A percentile compares a stretch with the other conserved stretches of the same genome.
Conservation (phyloP, 2,797 vertebrate species). For the Rhabdomys pumilio region DNA sequence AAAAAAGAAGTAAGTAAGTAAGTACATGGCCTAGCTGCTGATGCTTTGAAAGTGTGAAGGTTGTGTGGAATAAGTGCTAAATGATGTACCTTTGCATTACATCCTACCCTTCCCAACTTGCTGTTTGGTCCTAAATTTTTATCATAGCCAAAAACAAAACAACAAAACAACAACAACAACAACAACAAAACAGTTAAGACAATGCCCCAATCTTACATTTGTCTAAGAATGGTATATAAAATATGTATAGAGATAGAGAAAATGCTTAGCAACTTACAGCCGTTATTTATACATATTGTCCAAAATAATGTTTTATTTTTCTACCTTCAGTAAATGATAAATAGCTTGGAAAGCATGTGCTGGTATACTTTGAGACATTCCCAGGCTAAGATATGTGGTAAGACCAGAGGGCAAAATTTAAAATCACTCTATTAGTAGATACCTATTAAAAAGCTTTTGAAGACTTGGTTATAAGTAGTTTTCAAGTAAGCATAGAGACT, state of each 20-base stretch:
- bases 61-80: not conserved
- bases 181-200: not conserved
- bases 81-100: not conserved
- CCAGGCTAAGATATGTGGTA: not conserved
- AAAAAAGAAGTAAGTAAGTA: not conserved
- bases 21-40: not conserved
- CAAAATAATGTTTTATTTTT: not conserved
- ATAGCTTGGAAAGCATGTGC: not conserved
- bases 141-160: not conserved
- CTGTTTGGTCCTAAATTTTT: not conserved
- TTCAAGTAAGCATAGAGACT: conserved; percentile 41
- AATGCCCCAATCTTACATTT: not conserved
- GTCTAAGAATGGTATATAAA: not conserved
- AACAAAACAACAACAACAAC: not conserved
- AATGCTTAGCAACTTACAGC: not conserved
- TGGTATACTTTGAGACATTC: conserved; percentile 5
- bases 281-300: not conserved
- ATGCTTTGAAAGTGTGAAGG: not conserved
- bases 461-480: not conserved
- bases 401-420: conserved; percentile 19
- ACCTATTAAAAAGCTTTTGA: conserved; percentile 17
- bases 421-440: not conserved
- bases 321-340: not conserved
- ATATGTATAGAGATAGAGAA: conserved; percentile 5
- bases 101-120: not conserved